phyloP scores from a whole-genome alignment of 2,888 invertebrate genomes.

The Lypha dubia region DNA sequence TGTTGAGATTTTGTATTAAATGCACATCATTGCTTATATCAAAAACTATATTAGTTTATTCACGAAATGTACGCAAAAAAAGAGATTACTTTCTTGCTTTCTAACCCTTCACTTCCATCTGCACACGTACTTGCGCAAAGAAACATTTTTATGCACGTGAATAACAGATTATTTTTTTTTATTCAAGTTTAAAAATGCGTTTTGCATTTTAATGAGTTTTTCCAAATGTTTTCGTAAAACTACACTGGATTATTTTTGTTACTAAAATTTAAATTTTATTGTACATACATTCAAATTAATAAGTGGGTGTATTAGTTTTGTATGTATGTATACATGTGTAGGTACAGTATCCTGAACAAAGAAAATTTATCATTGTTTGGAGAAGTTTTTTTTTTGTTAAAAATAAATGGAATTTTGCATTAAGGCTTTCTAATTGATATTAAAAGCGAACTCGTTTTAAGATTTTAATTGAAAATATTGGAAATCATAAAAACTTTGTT shows the following conservation, averaged over 20 bases:
- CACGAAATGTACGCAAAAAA: background rate
- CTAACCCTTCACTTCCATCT: constrained; percentile 2
- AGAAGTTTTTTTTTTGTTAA: background rate
- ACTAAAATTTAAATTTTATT: constrained; percentile 2
- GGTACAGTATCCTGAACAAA: too few relatives aligned
- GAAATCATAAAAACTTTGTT: constrained; percentile 1
- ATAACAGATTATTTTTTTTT: constrained; percentile 3
- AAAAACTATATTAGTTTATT: background rate
- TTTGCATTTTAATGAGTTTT: constrained; percentile 41
- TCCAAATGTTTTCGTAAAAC: background rate
- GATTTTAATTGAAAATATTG: background rate
- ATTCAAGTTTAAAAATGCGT: constrained; percentile 35
- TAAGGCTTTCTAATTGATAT: background rate
- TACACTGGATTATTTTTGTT: background rate
- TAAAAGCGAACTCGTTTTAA: background rate
- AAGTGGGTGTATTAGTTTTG: constrained; percentile 1
- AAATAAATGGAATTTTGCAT: constrained; percentile 6
- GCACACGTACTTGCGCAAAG: background rate
- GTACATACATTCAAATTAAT: constrained; percentile 6
- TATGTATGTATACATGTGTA: constrained; percentile 12
- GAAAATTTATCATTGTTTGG: constrained; percentile 1
- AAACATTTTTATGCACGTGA: background rate
- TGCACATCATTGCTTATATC: background rate
- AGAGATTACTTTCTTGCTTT: background rate
- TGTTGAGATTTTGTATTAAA: constrained; percentile 11